These are phyloP conservation scores for Chaetura pelagica DNA, from an alignment of 2,113 vertebrate genomes.

Conservation along the genomic window DNA sequence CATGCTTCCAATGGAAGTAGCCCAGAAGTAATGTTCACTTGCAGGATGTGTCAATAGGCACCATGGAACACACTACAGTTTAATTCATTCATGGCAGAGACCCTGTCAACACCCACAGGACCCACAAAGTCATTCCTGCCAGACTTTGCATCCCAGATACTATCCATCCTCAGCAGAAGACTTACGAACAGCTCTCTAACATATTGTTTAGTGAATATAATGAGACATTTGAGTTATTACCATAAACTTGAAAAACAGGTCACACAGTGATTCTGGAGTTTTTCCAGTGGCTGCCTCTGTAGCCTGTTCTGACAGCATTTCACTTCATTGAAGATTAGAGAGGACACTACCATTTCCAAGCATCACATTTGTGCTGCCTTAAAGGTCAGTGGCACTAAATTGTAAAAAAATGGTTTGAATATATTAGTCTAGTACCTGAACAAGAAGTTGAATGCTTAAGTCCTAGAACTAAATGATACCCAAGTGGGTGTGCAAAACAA, in stretches of 20 bases:
- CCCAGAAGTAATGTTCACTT: background rate
- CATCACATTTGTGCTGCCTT: background rate
- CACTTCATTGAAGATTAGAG: background rate
- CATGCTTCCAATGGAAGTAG: background rate
- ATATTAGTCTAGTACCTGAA: background rate
- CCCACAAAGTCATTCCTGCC: background rate
- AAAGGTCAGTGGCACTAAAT: background rate
- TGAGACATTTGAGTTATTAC: background rate
- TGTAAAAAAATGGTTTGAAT: background rate
- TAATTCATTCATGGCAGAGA: background rate
- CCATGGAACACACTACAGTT: background rate
- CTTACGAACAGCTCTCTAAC: background rate
- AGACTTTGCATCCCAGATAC: background rate
- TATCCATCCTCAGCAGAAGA: background rate
- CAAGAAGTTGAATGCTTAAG: background rate
- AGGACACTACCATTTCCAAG: background rate
- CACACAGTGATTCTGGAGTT: background rate
- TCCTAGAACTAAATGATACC: background rate
- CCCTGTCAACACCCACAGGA: background rate
- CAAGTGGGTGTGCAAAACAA: background rate
- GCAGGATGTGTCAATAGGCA: background rate
- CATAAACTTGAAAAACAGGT: background rate
- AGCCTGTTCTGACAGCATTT: background rate
- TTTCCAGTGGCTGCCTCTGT: background rate
- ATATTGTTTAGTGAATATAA: background rate